Evolutionary conservation across 2,113 vertebrate species (phyloP).

Genomic region (Peromyscus californicus): DNA sequence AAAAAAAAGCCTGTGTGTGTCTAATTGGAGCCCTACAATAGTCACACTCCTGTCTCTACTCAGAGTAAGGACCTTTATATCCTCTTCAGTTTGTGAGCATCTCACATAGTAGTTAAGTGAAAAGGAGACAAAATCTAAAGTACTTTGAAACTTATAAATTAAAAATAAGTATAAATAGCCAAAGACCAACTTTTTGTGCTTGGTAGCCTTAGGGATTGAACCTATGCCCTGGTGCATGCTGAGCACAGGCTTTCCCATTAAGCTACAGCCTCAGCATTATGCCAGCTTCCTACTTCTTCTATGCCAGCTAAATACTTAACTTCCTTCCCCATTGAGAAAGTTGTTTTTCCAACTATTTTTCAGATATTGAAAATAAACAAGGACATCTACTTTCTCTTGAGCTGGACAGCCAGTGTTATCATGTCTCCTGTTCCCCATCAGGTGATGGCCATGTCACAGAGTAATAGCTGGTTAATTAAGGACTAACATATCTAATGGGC

Average conservation of each 20-base stretch:
- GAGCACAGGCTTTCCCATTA: not conserved
- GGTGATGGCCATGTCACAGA: not conserved
- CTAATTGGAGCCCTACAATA: not conserved
- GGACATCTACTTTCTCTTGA: constrained; percentile 28
- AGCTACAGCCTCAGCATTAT: not conserved
- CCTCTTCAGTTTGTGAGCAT: not conserved
- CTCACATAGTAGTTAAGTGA: not conserved
- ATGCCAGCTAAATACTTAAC: not conserved
- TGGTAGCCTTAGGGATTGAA: not conserved
- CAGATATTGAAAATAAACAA: not conserved
- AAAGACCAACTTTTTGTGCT: not conserved
- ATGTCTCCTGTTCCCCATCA: not conserved
- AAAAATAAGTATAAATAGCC: not conserved
- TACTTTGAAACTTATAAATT: not conserved
- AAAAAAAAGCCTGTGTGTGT: too few relatives aligned
- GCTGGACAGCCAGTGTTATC: not conserved
- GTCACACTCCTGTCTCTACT: not conserved
- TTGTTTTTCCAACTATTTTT: constrained; percentile 7
- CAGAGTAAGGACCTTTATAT: too few relatives aligned
- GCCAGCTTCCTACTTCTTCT: not conserved
- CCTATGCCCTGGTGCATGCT: not conserved
- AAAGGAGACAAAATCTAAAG: constrained; percentile 31
- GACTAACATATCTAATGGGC: not conserved
- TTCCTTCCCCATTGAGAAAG: not conserved
- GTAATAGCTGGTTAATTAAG: not conserved